These are phyloP conservation scores for Rhineura floridana DNA, from an alignment of 2,113 vertebrate species.

Conservation along the genomic window DNA sequence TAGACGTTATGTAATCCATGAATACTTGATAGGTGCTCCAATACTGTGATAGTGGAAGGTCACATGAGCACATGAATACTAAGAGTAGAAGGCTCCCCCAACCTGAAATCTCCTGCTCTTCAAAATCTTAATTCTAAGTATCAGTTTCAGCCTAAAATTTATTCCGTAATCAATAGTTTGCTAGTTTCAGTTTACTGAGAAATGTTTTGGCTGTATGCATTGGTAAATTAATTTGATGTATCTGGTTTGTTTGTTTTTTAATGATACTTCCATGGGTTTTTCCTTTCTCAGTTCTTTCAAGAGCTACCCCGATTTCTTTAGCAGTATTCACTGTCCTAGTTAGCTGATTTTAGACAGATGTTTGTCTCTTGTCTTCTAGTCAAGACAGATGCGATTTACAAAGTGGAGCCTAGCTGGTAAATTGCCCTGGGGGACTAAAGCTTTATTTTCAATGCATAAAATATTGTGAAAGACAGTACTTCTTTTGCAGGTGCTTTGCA, in stretches of 20 bases:
- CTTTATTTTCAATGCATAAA: slow-evolving; percentile 66
- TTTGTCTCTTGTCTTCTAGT: slow-evolving; percentile 70
- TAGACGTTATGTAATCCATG: slow-evolving; percentile 2
- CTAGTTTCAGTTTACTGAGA: slow-evolving; percentile 53
- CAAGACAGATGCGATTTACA: slow-evolving; percentile 71
- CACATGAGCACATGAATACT: background rate
- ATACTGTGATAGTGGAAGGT: slow-evolving; percentile 5
- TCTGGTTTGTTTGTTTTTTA: slow-evolving; percentile 32
- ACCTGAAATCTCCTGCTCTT: background rate
- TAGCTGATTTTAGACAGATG: slow-evolving; percentile 73
- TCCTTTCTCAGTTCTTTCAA: slow-evolving; percentile 48
- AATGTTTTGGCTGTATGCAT: slow-evolving; percentile 32
- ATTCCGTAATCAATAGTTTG: slow-evolving; percentile 8
- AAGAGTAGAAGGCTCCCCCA: background rate
- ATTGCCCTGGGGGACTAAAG: slow-evolving; percentile 60
- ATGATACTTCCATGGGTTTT: slow-evolving; percentile 10
- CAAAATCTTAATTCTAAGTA: background rate
- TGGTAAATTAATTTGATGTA: slow-evolving; percentile 65
- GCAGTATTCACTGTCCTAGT: slow-evolving; percentile 67
- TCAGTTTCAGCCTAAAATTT: slow-evolving; percentile 10
- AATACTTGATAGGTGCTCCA: slow-evolving; percentile 6
- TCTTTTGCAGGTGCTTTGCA: slow-evolving; percentile 66
- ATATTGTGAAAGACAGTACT: slow-evolving; percentile 55
- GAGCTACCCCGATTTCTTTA: slow-evolving; percentile 66
- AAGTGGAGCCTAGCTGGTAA: slow-evolving; percentile 69